Conservation (phyloP, 2,797 vertebrate species). For the Momotus momota region DNA sequence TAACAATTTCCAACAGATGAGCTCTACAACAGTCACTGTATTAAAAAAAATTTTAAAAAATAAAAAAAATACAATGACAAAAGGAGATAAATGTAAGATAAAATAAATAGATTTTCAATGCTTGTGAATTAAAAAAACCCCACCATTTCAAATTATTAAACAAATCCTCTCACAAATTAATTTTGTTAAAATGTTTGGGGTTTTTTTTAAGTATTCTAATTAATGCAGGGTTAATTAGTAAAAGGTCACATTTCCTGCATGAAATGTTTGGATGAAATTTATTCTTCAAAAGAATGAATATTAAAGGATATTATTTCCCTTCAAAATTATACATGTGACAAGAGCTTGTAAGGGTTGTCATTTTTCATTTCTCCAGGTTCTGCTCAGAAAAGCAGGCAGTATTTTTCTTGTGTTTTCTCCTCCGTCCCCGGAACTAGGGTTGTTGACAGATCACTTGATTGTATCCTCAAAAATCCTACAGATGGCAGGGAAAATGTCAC, state of each 20-base stretch:
- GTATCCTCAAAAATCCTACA: conserved; percentile 40
- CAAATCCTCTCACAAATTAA: background rate
- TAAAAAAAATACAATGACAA: background rate
- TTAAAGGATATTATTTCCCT: background rate
- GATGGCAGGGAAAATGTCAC: conserved; percentile 62
- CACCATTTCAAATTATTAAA: background rate
- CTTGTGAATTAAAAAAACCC: background rate
- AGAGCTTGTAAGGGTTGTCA: background rate
- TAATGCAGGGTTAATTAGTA: background rate
- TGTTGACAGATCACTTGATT: conserved; percentile 32
- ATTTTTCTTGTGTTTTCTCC: background rate
- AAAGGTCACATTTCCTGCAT: background rate
- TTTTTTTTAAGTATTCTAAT: background rate
- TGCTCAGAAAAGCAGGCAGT: background rate
- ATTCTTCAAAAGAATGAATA: background rate
- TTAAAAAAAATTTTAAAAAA: background rate
- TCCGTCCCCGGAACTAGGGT: background rate
- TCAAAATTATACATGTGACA: background rate
- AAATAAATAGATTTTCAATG: background rate
- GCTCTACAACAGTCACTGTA: background rate
- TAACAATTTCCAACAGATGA: background rate
- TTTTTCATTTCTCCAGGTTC: background rate
- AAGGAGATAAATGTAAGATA: background rate
- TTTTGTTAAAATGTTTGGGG: background rate
- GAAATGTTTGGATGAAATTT: background rate